Evolutionary conservation across 92 coral and sea anemone species (phyloP).

Genomic region (Diadumene lineata): DNA sequence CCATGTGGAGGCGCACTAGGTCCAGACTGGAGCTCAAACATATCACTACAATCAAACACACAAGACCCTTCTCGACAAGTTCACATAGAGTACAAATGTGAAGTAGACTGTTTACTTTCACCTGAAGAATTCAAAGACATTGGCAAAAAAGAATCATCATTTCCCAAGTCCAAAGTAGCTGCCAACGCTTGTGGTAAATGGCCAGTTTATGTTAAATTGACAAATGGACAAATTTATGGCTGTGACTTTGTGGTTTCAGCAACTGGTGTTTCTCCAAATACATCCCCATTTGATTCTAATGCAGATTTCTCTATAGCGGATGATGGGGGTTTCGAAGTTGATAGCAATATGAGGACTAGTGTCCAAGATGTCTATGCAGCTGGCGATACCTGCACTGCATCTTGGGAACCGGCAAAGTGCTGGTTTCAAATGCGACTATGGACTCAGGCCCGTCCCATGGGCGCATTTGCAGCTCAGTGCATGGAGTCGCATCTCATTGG

Average conservation of each 20-base stretch:
- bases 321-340: conserved; percentile 88
- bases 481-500: conserved; percentile 60
- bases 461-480: conserved; percentile 89
- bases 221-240: conserved; percentile 76
- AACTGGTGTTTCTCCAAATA: conserved; percentile 86
- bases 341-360: conserved; percentile 74
- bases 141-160: conserved; percentile 25
- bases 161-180: conserved; percentile 18
- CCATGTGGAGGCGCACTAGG: conserved; percentile 90
- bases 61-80: conserved; percentile 43
- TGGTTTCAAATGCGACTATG: conserved; percentile 99
- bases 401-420: conserved; percentile 85
- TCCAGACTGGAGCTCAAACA: conserved; percentile 81
- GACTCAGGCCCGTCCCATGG: conserved; percentile 98
- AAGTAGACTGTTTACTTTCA: conserved; percentile 55
- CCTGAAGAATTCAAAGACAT: conserved; percentile 39
- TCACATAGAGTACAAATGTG: conserved; percentile 70
- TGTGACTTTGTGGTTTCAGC: conserved; percentile 94
- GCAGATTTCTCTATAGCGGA: conserved; percentile 65
- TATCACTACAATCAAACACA: conserved; percentile 45
- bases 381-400: conserved; percentile 88
- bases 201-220: conserved; percentile 75
- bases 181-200: conserved; percentile 26
- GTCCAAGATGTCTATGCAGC: conserved; percentile 88
- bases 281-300: conserved; percentile 54